Evolutionary conservation across 2,797 vertebrate genomes (phyloP).

Genomic region (Rhyacichthys aspro): DNA sequence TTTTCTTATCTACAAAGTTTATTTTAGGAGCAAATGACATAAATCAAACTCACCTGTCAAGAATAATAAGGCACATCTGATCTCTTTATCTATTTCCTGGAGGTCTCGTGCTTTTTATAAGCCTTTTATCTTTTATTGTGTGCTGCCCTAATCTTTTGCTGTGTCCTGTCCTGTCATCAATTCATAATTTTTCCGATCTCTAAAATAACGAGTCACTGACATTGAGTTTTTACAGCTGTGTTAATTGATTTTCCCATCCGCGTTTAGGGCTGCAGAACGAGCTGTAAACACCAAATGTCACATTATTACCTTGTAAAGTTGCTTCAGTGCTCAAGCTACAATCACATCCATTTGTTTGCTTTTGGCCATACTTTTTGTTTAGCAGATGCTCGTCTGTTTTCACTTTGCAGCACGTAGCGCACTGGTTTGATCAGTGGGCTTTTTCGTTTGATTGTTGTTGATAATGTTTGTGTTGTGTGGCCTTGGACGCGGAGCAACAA

Average conservation of each 20-base stretch:
- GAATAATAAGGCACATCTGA: background rate
- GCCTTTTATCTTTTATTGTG: conserved; percentile 1
- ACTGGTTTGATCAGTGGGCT: background rate
- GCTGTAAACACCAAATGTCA: conserved; percentile 34
- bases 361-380: conserved; percentile 1
- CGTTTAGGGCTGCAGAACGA: conserved; percentile 11
- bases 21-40: conserved; percentile 3
- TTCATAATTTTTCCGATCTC: background rate
- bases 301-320: conserved; percentile 25
- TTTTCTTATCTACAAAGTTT: conserved; percentile 8
- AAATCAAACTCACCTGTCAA: conserved; percentile 7
- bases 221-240: conserved; percentile 2
- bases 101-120: background rate
- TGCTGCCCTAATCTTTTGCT: conserved; percentile 3
- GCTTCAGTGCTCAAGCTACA: conserved; percentile 6
- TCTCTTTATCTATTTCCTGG: background rate
- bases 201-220: conserved; percentile 6
- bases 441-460: background rate
- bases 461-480: conserved; percentile 28
- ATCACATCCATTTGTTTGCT: conserved; percentile 12
- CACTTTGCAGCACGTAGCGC: background rate
- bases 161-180: background rate
- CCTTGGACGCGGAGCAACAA: conserved; percentile 30
- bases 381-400: conserved; percentile 5
- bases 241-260: conserved; percentile 23